Evolutionary conservation across 2,888 invertebrate species (phyloP), one percentile per base, ranked within the genome.

Genomic region (Bibio marci): DNA sequence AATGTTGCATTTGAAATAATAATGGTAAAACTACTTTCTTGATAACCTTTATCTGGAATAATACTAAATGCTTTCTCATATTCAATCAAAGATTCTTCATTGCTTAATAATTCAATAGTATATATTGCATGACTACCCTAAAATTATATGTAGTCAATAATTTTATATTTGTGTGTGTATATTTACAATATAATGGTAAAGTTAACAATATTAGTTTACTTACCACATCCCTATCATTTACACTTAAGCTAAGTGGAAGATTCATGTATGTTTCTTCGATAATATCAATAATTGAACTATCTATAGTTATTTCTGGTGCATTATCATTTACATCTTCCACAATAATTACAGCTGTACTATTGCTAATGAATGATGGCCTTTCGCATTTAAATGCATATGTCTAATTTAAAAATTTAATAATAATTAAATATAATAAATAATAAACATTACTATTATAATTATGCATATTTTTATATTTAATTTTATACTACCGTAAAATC

Each of bases 251-350:
- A 52, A 12, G 57, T 42, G 71, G 64, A 2, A 70, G 52, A 0
- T 65, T 65, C 49, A 63, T 51, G 8, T 66, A 63, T 4, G 63
- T 70, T 49, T 68, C 70, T 53, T 76, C 76, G 11, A 55, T 48
- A 30, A 75, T 67, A 2, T 47, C 42, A 5, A 69, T 54, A 6
- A 36, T 41, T 42, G 64, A 62, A 5, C 55, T 56, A 0, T 47
- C 17, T 0, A 59, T 50, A 12, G 61, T 49, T 14, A 73, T 68
- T 46, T 51, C 48, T 0, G 82, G 82, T 12, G 49, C 50, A 50
- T 80, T 71, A 52, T 83, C 78, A 52, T 83, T 81, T 22, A 76
- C 60, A 45, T 67, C 69, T 35, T 67, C 58, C 2, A 68, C 62
- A 40, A 69, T 66, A 37, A 70, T 62, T 12, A 64, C 63, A 0